Percentiles rank a stretch among this genome's conserved stretches.
These are phyloP conservation scores for Drosophila repleta DNA, from an alignment of 1,140 invertebrate species.

Conservation along the genomic window DNA sequence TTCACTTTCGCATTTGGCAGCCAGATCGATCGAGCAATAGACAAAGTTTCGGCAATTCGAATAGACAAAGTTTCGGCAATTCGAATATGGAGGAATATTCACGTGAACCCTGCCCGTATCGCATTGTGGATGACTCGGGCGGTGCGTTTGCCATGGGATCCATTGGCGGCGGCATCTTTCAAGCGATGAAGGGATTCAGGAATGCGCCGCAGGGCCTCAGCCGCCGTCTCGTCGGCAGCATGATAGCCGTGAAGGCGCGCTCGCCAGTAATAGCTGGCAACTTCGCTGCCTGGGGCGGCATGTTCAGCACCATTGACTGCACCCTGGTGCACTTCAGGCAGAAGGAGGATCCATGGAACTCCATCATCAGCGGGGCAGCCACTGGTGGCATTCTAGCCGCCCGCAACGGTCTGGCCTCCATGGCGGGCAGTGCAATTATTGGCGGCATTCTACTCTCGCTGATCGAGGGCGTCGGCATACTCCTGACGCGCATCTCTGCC, in stretches of 20 bases:
- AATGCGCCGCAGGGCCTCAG: constrained; percentile 94
- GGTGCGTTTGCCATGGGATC: constrained; percentile 99
- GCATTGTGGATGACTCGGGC: constrained; percentile 86
- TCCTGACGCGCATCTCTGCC: constrained; percentile 94
- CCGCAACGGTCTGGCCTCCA: constrained; percentile 95
- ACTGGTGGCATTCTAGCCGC: constrained; percentile 98
- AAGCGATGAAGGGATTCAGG: constrained; percentile 97
- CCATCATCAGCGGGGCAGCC: constrained; percentile 97
- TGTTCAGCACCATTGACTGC: constrained; percentile 99
- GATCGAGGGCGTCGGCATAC: constrained; percentile 98
- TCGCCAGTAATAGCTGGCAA: constrained; percentile 97
- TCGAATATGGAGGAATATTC: constrained; percentile 95
- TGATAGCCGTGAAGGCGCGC: constrained; percentile 93
- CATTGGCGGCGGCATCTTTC: constrained; percentile 98
- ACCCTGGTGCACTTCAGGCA: constrained; percentile 95
- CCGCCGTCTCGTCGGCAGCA: constrained; percentile 87
- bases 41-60: constrained; percentile 1
- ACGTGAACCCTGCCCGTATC: constrained; percentile 86
- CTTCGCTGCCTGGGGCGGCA: constrained; percentile 96
- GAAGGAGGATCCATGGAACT: constrained; percentile 99
- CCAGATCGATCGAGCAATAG: background rate
- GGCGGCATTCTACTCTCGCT: constrained; percentile 97
- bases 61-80: constrained; percentile 73
- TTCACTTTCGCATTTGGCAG: constrained; percentile 24
- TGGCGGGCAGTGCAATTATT: constrained; percentile 97